Evolutionary conservation across 2,797 vertebrate genomes (phyloP).

Genomic region (Columba guinea): DNA sequence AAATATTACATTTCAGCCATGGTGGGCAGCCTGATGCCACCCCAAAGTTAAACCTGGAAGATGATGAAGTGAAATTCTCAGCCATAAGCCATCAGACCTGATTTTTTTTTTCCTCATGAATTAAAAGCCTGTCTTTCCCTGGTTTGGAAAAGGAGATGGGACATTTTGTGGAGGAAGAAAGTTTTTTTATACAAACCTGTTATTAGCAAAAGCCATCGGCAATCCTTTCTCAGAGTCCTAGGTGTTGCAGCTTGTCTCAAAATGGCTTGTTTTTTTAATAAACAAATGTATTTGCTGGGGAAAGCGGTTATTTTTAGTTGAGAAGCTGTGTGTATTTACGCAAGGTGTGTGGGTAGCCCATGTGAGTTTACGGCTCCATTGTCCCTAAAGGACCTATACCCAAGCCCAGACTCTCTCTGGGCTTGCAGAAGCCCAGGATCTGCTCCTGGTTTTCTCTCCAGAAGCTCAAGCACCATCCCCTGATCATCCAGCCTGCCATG

Average conservation of each 20-base stretch:
- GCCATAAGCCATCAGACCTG: neutral
- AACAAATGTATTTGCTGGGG: constrained; percentile 14
- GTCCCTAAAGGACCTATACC: constrained; percentile 43
- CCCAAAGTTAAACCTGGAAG: constrained; percentile 58
- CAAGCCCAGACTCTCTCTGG: neutral
- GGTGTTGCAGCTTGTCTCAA: neutral
- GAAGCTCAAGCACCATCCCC: neutral
- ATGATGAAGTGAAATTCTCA: constrained; percentile 57
- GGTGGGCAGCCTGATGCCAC: constrained; percentile 42
- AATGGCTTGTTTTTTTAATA: neutral
- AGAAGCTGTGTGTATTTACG: neutral
- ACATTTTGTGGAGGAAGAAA: constrained; percentile 38
- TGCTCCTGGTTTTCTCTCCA: neutral
- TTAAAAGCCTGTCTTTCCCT: constrained; percentile 53
- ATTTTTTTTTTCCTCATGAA: neutral
- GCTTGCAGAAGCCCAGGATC: neutral
- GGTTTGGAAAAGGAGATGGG: constrained; percentile 62
- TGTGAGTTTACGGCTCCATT: neutral
- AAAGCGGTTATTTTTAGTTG: neutral
- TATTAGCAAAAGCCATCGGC: constrained; percentile 17
- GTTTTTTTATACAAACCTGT: constrained; percentile 27
- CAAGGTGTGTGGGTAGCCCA: neutral
- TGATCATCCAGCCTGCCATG: neutral
- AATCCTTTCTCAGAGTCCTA: neutral
- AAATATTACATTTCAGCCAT: constrained; percentile 32